Evolutionary conservation across 2,113 vertebrate species (phyloP).

Genomic region (Uria aalge): DNA sequence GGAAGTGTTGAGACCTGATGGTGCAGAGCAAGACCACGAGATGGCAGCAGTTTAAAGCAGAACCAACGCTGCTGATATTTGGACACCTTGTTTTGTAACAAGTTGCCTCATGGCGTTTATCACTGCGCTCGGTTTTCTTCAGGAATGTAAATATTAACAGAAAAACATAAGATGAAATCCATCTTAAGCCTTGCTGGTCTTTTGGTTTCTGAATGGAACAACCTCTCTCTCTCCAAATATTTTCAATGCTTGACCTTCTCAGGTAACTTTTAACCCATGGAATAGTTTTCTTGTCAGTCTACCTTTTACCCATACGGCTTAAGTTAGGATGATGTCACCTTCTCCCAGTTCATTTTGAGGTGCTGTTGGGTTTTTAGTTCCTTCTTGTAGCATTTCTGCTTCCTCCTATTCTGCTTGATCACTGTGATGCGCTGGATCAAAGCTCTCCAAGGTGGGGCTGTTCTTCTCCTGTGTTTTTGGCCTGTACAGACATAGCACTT

Average conservation of each 20-base stretch:
- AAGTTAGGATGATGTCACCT: neutral
- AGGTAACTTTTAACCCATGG: neutral
- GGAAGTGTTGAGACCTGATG: neutral
- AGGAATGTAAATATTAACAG: slow-evolving; percentile 9
- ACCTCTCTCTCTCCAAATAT: neutral
- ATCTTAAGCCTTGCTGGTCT: neutral
- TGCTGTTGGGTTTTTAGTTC: neutral
- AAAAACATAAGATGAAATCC: neutral
- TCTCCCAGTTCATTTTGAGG: neutral
- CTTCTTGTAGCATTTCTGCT: neutral
- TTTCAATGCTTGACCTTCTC: neutral
- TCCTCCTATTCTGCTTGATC: neutral
- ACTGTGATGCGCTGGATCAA: neutral
- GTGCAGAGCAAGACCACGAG: slow-evolving; percentile 15
- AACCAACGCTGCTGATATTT: neutral
- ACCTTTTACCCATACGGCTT: neutral
- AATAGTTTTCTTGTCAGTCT: neutral
- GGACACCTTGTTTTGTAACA: neutral
- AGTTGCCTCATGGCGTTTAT: neutral
- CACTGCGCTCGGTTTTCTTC: neutral
- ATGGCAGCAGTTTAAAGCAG: slow-evolving; percentile 43
- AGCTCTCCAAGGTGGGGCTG: neutral
- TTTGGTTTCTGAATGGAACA: neutral
- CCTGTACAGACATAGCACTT: neutral
- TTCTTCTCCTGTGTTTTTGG: neutral